Evolutionary conservation across 2,797 vertebrate genomes (phyloP), one percentile per base, ranked within the genome.

Genomic region (Sebastes miniatus): DNA sequence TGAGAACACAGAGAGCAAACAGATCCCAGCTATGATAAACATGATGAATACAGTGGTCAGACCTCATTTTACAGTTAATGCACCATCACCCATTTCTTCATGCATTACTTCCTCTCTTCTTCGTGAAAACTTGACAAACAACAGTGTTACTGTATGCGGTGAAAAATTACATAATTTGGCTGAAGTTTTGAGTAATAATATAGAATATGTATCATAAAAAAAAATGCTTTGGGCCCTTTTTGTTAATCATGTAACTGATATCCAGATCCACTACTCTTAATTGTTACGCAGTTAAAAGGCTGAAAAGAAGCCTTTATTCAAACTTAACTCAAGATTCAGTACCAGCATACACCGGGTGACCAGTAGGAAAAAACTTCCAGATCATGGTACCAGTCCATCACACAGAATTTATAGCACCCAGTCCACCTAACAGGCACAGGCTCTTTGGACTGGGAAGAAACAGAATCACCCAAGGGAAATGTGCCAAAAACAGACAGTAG

Each of bases 1-100:
- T 95, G 84, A 39, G 16, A 24, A 67, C 5, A 73, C 22, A 32
- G 1, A 9, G 9, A 32, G 29, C 16, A 52, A 2, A 78, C 31
- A 61, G 9, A 70, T 16, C 9, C 6, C 25, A n/a, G 31, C 2
- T 4, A 10, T 32, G 16, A 62, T n/a, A 12, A 24, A 63, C 20
- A 7, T 22, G 36, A 58, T 24, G 7, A 63, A 14, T 16, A 16
- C 32, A 36, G 31, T 1, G 20, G 14, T 39, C 59, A 43, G 10
- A 68, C 7, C 3, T 62, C 24, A 20, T 54, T 66, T 59, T 4
- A 57, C 32, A 29, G 16, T 25, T 47, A 54, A 62, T 8, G 22
- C 4, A 20, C 9, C 14, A 22, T 27, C 20, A 63, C 52, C 25
- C 10, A 70, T 39, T 58, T 43, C 39, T 76, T 5, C 25, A 79